Conservation (phyloP, 2,113 vertebrate species). For the Puntigrus tetrazona region DNA sequence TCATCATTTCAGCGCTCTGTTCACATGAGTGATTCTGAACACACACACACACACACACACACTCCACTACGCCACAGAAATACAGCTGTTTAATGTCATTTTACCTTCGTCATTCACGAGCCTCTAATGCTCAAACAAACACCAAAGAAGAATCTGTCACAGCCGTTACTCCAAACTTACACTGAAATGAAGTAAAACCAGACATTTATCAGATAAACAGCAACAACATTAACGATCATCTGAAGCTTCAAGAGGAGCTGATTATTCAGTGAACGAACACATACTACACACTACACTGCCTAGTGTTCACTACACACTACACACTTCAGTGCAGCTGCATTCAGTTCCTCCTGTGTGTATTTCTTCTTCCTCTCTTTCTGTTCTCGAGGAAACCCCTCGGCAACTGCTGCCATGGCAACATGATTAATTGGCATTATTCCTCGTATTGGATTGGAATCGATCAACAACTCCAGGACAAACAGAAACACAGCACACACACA, state of each 20-base stretch:
- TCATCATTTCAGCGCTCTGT: not conserved
- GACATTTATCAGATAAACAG: not conserved
- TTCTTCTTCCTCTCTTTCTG: not conserved
- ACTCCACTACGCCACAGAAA: not conserved
- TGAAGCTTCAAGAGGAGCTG: not conserved
- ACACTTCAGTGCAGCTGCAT: not conserved
- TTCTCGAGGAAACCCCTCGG: not conserved
- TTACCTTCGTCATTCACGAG: not conserved
- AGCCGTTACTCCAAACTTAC: not conserved
- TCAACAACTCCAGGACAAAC: conserved; percentile 48
- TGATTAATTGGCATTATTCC: conserved; percentile 69
- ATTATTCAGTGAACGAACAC: not conserved
- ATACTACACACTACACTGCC: conserved; percentile 10
- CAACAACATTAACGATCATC: not conserved
- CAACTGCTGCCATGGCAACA: conserved; percentile 59
- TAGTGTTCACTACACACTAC: conserved; percentile 1
- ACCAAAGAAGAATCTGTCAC: not conserved
- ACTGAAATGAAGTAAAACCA: not conserved
- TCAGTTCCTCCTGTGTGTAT: conserved; percentile 1
- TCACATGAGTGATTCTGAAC: not conserved
- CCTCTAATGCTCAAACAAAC: not conserved
- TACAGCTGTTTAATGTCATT: not conserved
- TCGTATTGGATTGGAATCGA: conserved; percentile 65
- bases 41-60: not conserved
- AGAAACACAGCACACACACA: not conserved